Base-by-base conservation (phyloP, 2,888 invertebrate species). In the Idaea biselata region DNA sequence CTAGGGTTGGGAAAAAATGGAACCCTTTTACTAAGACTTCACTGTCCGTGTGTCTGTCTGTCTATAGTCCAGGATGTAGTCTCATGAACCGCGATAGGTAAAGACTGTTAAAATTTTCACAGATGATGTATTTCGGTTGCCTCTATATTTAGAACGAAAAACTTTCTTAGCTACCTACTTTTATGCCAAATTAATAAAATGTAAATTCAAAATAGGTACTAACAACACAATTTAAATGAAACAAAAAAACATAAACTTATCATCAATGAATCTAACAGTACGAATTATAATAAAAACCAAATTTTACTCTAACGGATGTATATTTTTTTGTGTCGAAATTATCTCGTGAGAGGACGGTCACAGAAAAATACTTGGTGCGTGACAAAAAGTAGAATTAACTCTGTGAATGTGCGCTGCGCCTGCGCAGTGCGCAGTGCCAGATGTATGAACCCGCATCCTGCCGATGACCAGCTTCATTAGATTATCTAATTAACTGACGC, bases 391-490 rank as follows among this genome's bases (percentile, higher is more conserved):
- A 60, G 60, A 59, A 61, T 62, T 62, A 61, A 56, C 59, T 55
- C 58, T 57, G 58, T 59, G 59, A 60, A 54, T 59, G 53, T 59
- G 54, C 60, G 18, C 55, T 59, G 54, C 60, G 18, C 55, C 62
- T 63, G 61, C 60, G 18, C 54, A 16, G 59, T 57, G 58, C 60
- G 18, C 54, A 17, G 59, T 58, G 58, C 55, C 63, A 65, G 61
- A 65, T 60, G 63, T 55, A 63, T 18, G 62, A 58, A 18, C 67
- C 66, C 63, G 67, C 67, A 70, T 68, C 70, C 70, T 65, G 67
- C 57, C 60, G 70, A 68, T 68, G 67, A 68, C 67, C 68, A 58
- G 18, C 31, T 16, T 64, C 64, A 65, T 68, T 62, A 63, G 64
- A 67, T 70, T 68, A 67, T 64, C 59, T 68, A 62, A 59, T 66